phyloP scores from a whole-genome alignment of 2,113 vertebrate genomes.

The Grallaria varia region DNA sequence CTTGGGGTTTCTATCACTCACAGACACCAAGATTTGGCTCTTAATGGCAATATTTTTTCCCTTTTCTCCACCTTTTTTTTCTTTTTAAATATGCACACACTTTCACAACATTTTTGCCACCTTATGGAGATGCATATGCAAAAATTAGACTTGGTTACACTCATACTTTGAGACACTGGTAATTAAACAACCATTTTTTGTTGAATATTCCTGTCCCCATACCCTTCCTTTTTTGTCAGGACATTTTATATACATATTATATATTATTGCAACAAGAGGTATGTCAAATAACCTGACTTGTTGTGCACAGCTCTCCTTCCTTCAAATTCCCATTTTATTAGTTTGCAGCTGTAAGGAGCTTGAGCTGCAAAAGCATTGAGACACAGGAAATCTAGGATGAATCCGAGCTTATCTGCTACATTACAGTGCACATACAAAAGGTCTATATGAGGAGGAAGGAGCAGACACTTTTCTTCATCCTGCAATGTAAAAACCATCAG shows the following conservation, averaged over 20 bases:
- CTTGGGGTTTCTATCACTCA: not conserved
- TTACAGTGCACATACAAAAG: not conserved
- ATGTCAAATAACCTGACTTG: not conserved
- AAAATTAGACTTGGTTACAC: not conserved
- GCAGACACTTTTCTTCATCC: not conserved
- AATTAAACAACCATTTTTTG: not conserved
- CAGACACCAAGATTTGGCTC: not conserved
- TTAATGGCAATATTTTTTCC: not conserved
- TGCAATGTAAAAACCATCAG: not conserved
- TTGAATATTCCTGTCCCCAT: not conserved
- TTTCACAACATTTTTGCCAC: not conserved
- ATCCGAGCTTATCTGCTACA: not conserved
- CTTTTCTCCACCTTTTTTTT: not conserved
- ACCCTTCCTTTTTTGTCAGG: not conserved
- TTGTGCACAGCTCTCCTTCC: not conserved
- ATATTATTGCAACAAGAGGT: not conserved
- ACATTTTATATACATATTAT: not conserved
- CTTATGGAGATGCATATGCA: not conserved
- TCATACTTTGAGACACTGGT: not conserved
- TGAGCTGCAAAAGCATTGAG: not conserved
- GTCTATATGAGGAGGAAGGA: not conserved
- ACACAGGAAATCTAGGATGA: not conserved
- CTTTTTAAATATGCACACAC: not conserved
- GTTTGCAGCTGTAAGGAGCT: not conserved
- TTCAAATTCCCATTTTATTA: not conserved